Conservation (phyloP, 2,888 invertebrate genomes). For the Leptopilina drosophilae region DNA sequence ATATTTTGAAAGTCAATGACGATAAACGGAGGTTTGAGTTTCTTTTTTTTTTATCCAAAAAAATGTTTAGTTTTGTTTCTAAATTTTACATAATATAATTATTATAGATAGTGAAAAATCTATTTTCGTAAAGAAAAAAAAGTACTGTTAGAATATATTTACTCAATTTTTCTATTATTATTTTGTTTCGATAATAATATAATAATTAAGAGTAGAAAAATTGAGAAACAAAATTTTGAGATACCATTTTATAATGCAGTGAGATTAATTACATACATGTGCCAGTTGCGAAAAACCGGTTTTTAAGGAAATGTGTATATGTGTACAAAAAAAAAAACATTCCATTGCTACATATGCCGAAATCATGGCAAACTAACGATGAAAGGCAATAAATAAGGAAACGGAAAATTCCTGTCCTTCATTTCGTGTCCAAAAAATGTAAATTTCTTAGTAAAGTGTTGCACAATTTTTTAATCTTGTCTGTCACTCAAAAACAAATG, state of each 20-base stretch:
- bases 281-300: neutral
- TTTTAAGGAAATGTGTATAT: neutral
- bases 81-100: neutral
- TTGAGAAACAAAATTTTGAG: too few relatives aligned
- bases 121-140: conserved; percentile 1
- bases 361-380: neutral
- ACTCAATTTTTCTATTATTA: too few relatives aligned
- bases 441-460: conserved; percentile 32
- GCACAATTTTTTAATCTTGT: neutral
- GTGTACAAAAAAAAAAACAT: neutral
- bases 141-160: neutral
- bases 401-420: conserved; percentile 6
- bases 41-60: neutral
- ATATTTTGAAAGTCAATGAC: conserved; percentile 61
- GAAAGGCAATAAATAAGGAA: neutral
- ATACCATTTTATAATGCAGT: too few relatives aligned
- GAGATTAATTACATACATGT: neutral
- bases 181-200: too few relatives aligned
- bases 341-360: neutral
- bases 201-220: too few relatives aligned
- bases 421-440: neutral
- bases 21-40: neutral
- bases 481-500: neutral
- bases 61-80: neutral
- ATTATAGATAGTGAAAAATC: neutral